Base-by-base conservation (phyloP, 1,140 invertebrate genomes). In the Maniola jurtina region DNA sequence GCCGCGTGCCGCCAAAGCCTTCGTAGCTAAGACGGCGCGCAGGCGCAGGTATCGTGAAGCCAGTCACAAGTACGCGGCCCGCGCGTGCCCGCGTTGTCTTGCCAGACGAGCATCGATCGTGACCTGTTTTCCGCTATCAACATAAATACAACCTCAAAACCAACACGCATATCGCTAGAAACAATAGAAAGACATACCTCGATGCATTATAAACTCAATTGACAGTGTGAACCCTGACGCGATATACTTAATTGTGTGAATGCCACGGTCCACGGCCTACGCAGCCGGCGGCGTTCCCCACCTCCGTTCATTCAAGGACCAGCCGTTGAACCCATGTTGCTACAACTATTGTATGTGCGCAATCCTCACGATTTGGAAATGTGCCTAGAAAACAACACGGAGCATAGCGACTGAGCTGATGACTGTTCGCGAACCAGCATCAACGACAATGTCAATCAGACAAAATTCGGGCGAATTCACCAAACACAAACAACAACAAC, bases 401-500 rank as follows among this genome's bases (percentile, higher is more conserved):
- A 67, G 71, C 68, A 64, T 76, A 76, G 75, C 66, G 69, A 76
- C 68, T 83, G 74, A 80, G 76, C 76, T 82, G 84, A 82, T 82
- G 71, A 81, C 75, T 71, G 70, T 79, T 72, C 69, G 73, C 68
- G 70, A 79, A 77, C 70, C 68, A 71, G 78, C 66, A 67, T 58
- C 64, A 72, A 71, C 75, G 71, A 90, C 86, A 84, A 90, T 90
- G 88, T 90, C 88, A 84, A 89, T 88, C 83, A 90, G 88, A 74
- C 88, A 88, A 82, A 88, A 85, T 75, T 71, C 81, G 63, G 81
- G 74, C 69, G 86, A 90, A 75, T 88, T 86, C 66, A 88, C 76
- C 78, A 90, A 90, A 79, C 83, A 87, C 73, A 90, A 87, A 82
- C 86, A 84, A 72, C 86, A 89, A 89, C 86, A 89, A 89, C 75